These are phyloP conservation scores for Varroa destructor DNA, from an alignment of 1,140 invertebrate species.

Conservation along the genomic window DNA sequence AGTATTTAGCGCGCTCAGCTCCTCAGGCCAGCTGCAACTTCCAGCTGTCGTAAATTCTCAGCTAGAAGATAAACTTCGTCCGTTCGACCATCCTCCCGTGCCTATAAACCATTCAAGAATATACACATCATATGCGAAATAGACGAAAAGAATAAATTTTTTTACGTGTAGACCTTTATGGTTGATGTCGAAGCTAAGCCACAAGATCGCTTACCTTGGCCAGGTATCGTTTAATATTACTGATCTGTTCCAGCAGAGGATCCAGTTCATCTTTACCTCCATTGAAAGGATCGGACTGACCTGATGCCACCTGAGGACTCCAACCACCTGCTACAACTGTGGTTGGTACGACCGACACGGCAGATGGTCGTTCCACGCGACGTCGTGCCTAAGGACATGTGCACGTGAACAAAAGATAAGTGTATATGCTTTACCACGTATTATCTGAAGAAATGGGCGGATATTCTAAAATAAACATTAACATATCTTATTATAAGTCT, in stretches of 20 bases:
- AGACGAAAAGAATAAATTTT: no score
- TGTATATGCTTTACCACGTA: no score
- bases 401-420: no score
- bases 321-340: conserved; percentile 18
- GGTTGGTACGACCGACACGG: not conserved
- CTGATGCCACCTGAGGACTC: not conserved
- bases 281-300: not conserved
- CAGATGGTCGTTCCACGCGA: not conserved
- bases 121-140: not conserved
- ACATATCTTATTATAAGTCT: not conserved
- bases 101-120: not conserved
- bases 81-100: not conserved
- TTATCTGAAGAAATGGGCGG: no score
- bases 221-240: conserved; percentile 5
- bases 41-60: conserved; percentile 8
- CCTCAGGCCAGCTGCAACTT: not conserved
- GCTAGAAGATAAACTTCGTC: not conserved
- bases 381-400: not conserved
- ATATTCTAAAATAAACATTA: no score
- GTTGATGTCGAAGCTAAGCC: not conserved
- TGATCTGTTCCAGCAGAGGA: conserved; percentile 10
- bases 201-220: not conserved
- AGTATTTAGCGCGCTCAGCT: not conserved
- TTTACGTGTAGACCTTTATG: no score
- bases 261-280: not conserved